Base-by-base conservation (phyloP, 2,113 vertebrate species). In the Corydoras sp. region DNA sequence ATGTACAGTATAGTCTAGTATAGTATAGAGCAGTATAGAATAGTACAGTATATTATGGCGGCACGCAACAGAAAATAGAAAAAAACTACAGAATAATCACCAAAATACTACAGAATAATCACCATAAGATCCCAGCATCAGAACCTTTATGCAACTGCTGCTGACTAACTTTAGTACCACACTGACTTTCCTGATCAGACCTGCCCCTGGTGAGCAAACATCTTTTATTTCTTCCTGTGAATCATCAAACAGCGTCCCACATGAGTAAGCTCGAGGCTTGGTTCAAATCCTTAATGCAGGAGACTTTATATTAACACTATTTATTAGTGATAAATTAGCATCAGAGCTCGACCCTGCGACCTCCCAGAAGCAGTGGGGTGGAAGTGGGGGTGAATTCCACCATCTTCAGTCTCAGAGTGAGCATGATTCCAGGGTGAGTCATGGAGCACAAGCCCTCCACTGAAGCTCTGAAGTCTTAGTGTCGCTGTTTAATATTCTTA, bases 371-470 rank as follows among this genome's bases (percentile, higher is more conserved):
- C 30, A n/a, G 29, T 30, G 2, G 32, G 31, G 29, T 12, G 53
- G 51, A 35, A 58, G 59, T 2, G 48, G 56, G 61, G 69, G 72
- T 68, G 58, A 64, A 72, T 69, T 72, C 50, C 69, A 72, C 68
- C 50, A 58, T 62, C 67, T 60, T 29, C 30, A 58, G 58, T 15
- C 24, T 18, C 65, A 68, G 53, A 67, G 55, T 32, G 51, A 43
- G 30, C 15, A 3, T 80, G 79, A 80, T 69, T 80, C 72, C 72
- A 31, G 62, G 31, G 58, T 77, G 69, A 77, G 69, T 80, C 72
- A 74, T 18, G 48, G 35, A 53, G 66, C 35, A 53, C 48, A 59
- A 68, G 43, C 55, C 24, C 18, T 65, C 54, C 35, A 5, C 24
- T 7, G 32, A 56, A 66, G 71, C 30, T 73, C 43, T 53, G 24